A percentile compares a stretch with the other conserved stretches of the same genome.
Evolutionary conservation across 2,888 invertebrate species (phyloP).

Genomic region (Platypus cylindrus): DNA sequence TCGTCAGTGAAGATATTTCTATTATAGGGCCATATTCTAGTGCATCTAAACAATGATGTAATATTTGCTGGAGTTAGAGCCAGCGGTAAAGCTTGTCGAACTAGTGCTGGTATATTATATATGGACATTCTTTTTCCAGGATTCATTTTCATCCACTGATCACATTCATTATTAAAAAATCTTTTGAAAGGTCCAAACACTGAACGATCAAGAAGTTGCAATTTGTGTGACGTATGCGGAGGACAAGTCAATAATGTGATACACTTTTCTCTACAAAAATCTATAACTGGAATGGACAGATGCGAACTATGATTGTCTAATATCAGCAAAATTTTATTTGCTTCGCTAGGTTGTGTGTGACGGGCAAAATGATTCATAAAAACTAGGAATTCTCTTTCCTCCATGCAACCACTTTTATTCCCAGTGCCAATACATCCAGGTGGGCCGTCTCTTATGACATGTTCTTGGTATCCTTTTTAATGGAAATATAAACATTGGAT

Average conservation of each 20-base stretch:
- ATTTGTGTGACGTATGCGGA: background rate
- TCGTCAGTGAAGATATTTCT: conserved; percentile 8
- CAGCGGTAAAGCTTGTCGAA: background rate
- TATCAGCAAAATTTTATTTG: conserved; percentile 11
- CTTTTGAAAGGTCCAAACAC: background rate
- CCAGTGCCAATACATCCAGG: conserved; percentile 16
- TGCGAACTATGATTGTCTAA: conserved; percentile 15
- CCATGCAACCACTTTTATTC: conserved; percentile 22
- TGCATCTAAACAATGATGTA: background rate
- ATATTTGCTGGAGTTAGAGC: background rate
- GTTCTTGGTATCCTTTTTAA: too few species aligned
- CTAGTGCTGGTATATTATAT: conserved; percentile 5
- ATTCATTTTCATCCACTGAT: conserved; percentile 5
- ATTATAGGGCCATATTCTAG: background rate
- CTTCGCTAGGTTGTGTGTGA: conserved; percentile 9
- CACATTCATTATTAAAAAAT: background rate
- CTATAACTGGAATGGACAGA: background rate
- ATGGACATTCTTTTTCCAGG: conserved; percentile 6
- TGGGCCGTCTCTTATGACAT: conserved; percentile 20
- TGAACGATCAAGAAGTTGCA: background rate
- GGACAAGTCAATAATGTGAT: conserved; percentile 1
- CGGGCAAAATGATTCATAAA: conserved; percentile 17
- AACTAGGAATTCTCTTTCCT: conserved; percentile 13
- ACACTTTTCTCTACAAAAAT: conserved; percentile 3
- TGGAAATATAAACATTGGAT: too few species aligned